These are phyloP conservation scores for Hiodon tergisus DNA, from an alignment of 2,113 vertebrate species.

Conservation along the genomic window DNA sequence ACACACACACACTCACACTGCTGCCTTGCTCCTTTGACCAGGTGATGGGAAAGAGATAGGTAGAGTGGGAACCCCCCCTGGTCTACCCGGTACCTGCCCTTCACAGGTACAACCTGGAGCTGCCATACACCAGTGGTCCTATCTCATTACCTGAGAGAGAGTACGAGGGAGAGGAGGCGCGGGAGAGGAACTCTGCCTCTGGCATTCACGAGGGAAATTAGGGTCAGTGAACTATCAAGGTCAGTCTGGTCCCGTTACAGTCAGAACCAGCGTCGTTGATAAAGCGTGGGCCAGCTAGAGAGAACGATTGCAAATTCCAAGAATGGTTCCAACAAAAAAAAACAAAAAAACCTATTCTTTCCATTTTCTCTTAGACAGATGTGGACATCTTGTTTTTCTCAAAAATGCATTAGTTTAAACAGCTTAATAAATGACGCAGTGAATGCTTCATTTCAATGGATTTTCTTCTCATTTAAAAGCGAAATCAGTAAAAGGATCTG, in stretches of 20 bases:
- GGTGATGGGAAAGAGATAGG: background rate
- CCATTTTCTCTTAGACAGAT: too few relatives aligned
- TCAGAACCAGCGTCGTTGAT: background rate
- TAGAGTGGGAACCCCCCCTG: slow-evolving; percentile 8
- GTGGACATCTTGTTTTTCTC: background rate
- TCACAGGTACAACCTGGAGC: slow-evolving; percentile 52
- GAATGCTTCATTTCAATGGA: background rate
- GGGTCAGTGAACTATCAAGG: background rate
- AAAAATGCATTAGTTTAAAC: background rate
- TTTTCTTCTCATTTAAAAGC: too few relatives aligned
- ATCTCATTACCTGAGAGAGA: slow-evolving; percentile 20
- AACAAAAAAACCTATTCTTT: too few relatives aligned
- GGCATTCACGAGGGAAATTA: background rate
- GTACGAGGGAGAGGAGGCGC: background rate
- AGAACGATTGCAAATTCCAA: background rate
- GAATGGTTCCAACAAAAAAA: background rate
- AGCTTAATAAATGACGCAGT: background rate
- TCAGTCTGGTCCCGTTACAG: background rate
- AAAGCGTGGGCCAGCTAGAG: background rate
- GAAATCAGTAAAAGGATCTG: slow-evolving; percentile 21
- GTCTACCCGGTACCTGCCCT: slow-evolving; percentile 51
- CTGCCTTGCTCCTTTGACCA: slow-evolving; percentile 10
- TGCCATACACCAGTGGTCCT: slow-evolving; percentile 41
- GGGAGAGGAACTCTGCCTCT: slow-evolving; percentile 45
- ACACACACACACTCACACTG: too few relatives aligned